A percentile compares a stretch with the other conserved stretches of the same genome.
phyloP scores from a whole-genome alignment of 2,797 vertebrate species.

The Sebastes wilsoni region DNA sequence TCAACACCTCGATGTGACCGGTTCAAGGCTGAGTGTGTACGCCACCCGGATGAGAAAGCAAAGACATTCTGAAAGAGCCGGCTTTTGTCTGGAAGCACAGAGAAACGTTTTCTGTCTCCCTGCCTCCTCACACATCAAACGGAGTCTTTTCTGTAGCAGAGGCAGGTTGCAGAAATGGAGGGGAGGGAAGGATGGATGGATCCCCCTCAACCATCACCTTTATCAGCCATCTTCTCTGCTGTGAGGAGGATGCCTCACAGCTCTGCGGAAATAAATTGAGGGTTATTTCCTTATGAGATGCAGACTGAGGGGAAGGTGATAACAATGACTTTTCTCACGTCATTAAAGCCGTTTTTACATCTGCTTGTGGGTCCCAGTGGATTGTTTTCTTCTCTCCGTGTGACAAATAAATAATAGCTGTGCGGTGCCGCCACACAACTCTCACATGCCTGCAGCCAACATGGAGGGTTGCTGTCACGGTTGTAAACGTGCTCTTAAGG shows the following conservation, averaged over 20 bases:
- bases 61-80: constrained; percentile 37
- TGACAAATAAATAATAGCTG: constrained; percentile 50
- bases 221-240: constrained; percentile 54
- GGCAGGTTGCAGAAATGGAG: constrained; percentile 6
- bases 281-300: constrained; percentile 47
- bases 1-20: constrained; percentile 14
- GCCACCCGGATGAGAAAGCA: constrained; percentile 31
- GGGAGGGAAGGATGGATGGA: constrained; percentile 37
- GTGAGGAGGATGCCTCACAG: constrained; percentile 47
- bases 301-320: constrained; percentile 55
- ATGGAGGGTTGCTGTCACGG: neutral
- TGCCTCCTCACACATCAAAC: constrained; percentile 40
- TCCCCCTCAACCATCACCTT: constrained; percentile 52
- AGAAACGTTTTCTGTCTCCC: constrained; percentile 12
- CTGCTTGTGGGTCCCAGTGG: constrained; percentile 30
- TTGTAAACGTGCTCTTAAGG: neutral
- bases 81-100: constrained; percentile 32
- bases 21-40: constrained; percentile 4
- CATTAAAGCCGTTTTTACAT: constrained; percentile 60
- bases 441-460: constrained; percentile 28
- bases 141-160: constrained; percentile 27
- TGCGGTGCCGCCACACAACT: neutral
- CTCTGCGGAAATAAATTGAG: constrained; percentile 41
- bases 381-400: constrained; percentile 32
- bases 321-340: constrained; percentile 48